A percentile compares a stretch with the other conserved stretches of the same genome.
These are phyloP conservation scores for Larimichthys crocea DNA, from an alignment of 2,113 vertebrate genomes.

Conservation along the genomic window DNA sequence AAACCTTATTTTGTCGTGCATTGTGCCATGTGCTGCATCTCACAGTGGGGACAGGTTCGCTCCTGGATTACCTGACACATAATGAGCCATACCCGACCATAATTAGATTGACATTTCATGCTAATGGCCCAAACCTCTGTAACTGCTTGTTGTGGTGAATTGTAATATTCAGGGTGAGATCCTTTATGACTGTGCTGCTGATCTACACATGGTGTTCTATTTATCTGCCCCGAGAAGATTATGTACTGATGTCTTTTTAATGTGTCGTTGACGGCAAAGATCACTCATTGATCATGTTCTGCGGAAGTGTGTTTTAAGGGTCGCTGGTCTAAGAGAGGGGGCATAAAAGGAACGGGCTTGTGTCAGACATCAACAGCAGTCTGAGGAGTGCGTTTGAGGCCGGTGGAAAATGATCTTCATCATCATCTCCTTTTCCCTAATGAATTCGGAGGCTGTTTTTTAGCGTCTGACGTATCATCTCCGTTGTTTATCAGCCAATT, in stretches of 20 bases:
- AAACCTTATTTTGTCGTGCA: slow-evolving; percentile 42
- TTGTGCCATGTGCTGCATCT: slow-evolving; percentile 28
- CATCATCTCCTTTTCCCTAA: slow-evolving; percentile 4
- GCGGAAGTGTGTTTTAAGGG: not conserved
- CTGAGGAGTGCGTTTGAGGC: not conserved
- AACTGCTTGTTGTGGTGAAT: slow-evolving; percentile 70
- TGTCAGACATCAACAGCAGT: not conserved
- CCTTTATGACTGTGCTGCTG: slow-evolving; percentile 41
- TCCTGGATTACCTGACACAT: slow-evolving; percentile 63
- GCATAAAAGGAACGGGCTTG: not conserved
- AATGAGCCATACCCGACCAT: slow-evolving; percentile 62
- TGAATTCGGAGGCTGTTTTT: not conserved
- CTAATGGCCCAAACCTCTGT: slow-evolving; percentile 66
- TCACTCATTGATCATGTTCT: not conserved
- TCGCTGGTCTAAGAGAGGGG: not conserved
- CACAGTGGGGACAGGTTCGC: slow-evolving; percentile 15
- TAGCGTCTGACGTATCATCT: not conserved
- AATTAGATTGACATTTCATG: slow-evolving; percentile 80
- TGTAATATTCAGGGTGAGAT: slow-evolving; percentile 66
- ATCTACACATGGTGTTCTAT: slow-evolving; percentile 15
- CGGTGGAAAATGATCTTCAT: not conserved
- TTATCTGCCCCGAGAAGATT: slow-evolving; percentile 18
- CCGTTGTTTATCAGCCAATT: slow-evolving; percentile 20
- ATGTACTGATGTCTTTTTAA: slow-evolving; percentile 29
- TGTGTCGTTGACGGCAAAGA: not conserved